A percentile compares a stretch with the other conserved stretches of the same genome.
These are phyloP conservation scores for Argentina silus DNA, from an alignment of 2,797 vertebrate species.

Conservation along the genomic window DNA sequence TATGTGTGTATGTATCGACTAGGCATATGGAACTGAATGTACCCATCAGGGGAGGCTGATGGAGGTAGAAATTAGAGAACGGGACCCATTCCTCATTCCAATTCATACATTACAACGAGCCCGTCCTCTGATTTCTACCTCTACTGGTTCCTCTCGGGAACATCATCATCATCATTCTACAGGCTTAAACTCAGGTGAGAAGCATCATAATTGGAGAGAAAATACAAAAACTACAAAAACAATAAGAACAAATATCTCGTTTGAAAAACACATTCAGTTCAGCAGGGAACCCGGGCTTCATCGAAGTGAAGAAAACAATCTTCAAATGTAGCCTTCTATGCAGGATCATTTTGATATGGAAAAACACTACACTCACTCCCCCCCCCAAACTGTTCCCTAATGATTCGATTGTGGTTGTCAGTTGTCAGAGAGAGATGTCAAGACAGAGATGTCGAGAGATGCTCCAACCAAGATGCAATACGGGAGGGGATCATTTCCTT, in stretches of 20 bases:
- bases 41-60: too few species aligned
- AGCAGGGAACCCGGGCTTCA: background rate
- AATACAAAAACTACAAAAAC: background rate
- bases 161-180: too few species aligned
- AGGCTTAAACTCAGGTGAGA: background rate
- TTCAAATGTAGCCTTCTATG: background rate
- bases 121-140: too few species aligned
- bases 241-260: background rate
- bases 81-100: too few species aligned
- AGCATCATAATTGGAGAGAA: background rate
- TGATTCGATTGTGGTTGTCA: constrained; percentile 7
- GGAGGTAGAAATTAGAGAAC: too few species aligned
- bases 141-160: too few species aligned
- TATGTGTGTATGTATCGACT: too few species aligned
- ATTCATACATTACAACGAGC: too few species aligned
- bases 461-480: background rate
- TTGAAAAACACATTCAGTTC: background rate
- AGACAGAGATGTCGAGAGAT: too few species aligned
- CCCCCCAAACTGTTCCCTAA: background rate
- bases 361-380: background rate
- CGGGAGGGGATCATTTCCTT: constrained; percentile 12
- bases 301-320: background rate
- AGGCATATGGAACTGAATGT: too few species aligned
- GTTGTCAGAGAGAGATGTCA: constrained; percentile 1
- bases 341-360: background rate